A percentile compares a stretch with the other conserved stretches of the same genome.
Conservation (phyloP, 2,113 vertebrate species). For the Etheostoma cragini region DNA sequence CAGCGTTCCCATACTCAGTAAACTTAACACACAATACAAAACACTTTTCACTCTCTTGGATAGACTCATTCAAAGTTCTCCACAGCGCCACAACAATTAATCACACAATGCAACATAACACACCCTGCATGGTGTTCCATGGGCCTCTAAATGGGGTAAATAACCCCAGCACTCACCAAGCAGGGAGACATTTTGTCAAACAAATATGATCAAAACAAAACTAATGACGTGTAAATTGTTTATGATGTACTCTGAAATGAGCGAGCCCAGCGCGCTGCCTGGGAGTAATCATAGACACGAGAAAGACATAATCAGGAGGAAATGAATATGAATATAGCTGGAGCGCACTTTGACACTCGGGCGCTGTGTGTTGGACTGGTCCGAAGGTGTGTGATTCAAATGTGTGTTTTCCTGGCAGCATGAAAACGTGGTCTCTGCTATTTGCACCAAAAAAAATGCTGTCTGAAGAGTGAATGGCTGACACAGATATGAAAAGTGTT, state of each 20-base stretch:
- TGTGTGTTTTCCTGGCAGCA: constrained; percentile 35
- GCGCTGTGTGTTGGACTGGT: constrained; percentile 30
- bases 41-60: constrained; percentile 15
- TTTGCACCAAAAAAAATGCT: constrained; percentile 40
- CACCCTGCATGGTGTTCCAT: constrained; percentile 55
- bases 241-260: constrained; percentile 81
- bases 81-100: constrained; percentile 76
- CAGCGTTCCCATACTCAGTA: constrained; percentile 1
- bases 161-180: constrained; percentile 72
- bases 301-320: constrained; percentile 81
- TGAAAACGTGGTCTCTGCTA: constrained; percentile 33
- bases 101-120: constrained; percentile 71
- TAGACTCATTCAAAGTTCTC: constrained; percentile 57
- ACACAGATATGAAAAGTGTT: constrained; percentile 55
- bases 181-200: constrained; percentile 81
- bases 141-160: constrained; percentile 80
- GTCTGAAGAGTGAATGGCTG: constrained; percentile 56
- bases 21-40: constrained; percentile 16
- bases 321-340: constrained; percentile 77
- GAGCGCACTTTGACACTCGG: constrained; percentile 57
- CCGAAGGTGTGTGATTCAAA: constrained; percentile 48
- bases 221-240: constrained; percentile 88
- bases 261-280: constrained; percentile 62
- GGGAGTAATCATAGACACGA: constrained; percentile 79
- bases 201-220: constrained; percentile 88